Conservation (phyloP, 92 coral and sea anemone species). For the Blastomussa wellsi region DNA sequence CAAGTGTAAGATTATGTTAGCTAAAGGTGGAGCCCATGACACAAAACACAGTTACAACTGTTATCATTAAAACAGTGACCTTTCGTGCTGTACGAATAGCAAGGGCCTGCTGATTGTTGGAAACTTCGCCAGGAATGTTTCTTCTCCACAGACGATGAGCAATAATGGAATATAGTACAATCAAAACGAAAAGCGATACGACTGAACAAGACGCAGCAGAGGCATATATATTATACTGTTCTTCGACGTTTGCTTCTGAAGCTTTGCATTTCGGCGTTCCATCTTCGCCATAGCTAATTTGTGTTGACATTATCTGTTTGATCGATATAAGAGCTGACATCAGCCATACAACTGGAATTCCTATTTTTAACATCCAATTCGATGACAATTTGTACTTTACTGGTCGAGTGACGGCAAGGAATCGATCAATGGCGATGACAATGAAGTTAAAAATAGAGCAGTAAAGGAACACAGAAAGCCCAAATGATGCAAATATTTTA, state of each 20-base stretch:
- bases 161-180: not conserved
- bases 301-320: not conserved
- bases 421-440: conserved; percentile 13
- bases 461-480: not conserved
- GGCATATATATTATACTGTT: not conserved
- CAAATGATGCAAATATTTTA: not conserved
- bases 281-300: not conserved
- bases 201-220: not conserved
- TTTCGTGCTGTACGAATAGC: conserved; percentile 21
- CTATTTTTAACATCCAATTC: conserved; percentile 8
- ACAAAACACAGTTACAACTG: conserved; percentile 13
- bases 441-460: conserved; percentile 9
- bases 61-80: conserved; percentile 28
- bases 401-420: conserved; percentile 21
- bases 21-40: conserved; percentile 21
- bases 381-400: conserved; percentile 5
- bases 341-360: conserved; percentile 3
- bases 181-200: not conserved
- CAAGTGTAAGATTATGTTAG: not conserved
- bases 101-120: conserved; percentile 14
- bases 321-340: not conserved
- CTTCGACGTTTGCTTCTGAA: not conserved
- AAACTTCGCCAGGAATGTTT: conserved; percentile 23
- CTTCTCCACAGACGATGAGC: too few species aligned
- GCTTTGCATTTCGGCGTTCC: not conserved